Evolutionary conservation across 2,113 vertebrate genomes (phyloP), one percentile per base, ranked within the genome.

Genomic region (Bombycilla garrulus): DNA sequence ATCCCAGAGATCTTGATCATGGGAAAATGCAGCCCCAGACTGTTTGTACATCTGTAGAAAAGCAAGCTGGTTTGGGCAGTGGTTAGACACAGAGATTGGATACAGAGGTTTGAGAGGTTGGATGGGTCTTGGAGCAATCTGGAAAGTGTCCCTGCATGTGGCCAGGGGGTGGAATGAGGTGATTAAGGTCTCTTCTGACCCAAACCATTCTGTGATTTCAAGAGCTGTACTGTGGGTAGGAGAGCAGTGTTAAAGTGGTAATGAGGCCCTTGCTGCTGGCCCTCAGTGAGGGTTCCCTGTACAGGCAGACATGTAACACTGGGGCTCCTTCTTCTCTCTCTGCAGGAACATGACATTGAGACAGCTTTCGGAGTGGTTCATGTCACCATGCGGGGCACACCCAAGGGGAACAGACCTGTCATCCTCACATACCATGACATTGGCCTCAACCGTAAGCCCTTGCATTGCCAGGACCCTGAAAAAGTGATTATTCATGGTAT

Each of bases 361-460:
- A 99, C 99, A 60, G 97, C 98, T 48, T 98, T 98, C 0, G 99
- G 99, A 47, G 96, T 99, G 91, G 98, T 99, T 82, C 99, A 99
- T 13, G 98, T 99, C 81, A 99, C 99, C 94, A 98, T 99, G 98
- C 98, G 99, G 86, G 99, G 99, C 40, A 98, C 97, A 26, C 98
- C 98, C 17, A 99, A 98, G 93, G 98, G 98, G 93, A 99, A 98
- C 98, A 98, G 98, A 96, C 99, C 99, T 15, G 98, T 99, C 87
- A 99, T 99, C 97, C 98, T 99, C 92, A 99, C 99, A 20, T 99
- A 99, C 97, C 99, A 99, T 74, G 99, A 99, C 97, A 98, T 99
- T 60, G 99, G 99, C 92, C 98, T 99, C 56, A 99, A 99, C 97
- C 99, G 99, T 99, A 98, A 98, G 99, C 98, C 61, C 86, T 73